phyloP scores from a whole-genome alignment of 2,113 vertebrate genomes.

The Neolamprologus tretocephalus region DNA sequence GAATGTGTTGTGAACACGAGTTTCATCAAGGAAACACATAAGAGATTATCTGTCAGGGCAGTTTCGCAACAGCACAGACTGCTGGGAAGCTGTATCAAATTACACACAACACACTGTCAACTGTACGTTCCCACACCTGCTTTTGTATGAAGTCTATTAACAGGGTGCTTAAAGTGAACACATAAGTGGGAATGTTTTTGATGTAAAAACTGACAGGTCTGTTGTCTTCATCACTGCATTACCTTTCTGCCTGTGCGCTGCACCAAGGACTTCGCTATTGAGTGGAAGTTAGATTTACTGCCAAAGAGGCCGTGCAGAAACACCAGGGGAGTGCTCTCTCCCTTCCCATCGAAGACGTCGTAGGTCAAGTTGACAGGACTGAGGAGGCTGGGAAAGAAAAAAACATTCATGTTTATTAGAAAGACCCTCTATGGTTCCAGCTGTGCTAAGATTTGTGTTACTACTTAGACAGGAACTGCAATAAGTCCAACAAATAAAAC shows the following conservation, averaged over 20 bases:
- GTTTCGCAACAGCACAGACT: background rate
- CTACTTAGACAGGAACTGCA: background rate
- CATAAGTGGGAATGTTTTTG: background rate
- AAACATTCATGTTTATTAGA: background rate
- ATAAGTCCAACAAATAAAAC: background rate
- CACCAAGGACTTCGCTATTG: constrained; percentile 80
- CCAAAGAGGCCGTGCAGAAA: constrained; percentile 93
- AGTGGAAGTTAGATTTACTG: constrained; percentile 84
- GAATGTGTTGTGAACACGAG: background rate
- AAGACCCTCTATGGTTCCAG: background rate
- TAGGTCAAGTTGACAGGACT: constrained; percentile 76
- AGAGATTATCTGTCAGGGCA: background rate
- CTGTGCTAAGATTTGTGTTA: background rate
- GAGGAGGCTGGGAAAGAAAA: background rate
- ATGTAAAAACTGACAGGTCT: background rate
- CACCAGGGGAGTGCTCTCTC: constrained; percentile 74
- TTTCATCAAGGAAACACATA: background rate
- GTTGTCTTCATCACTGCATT: constrained; percentile 46
- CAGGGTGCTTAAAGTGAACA: background rate
- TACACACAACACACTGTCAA: background rate
- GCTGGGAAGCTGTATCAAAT: background rate
- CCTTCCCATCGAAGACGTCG: constrained; percentile 68
- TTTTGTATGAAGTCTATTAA: background rate
- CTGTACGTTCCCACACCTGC: background rate
- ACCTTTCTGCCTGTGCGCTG: constrained; percentile 83